A percentile compares a stretch with the other conserved stretches of the same genome.
Evolutionary conservation across 2,797 vertebrate genomes (phyloP).

Genomic region (Garrulus glandarius): DNA sequence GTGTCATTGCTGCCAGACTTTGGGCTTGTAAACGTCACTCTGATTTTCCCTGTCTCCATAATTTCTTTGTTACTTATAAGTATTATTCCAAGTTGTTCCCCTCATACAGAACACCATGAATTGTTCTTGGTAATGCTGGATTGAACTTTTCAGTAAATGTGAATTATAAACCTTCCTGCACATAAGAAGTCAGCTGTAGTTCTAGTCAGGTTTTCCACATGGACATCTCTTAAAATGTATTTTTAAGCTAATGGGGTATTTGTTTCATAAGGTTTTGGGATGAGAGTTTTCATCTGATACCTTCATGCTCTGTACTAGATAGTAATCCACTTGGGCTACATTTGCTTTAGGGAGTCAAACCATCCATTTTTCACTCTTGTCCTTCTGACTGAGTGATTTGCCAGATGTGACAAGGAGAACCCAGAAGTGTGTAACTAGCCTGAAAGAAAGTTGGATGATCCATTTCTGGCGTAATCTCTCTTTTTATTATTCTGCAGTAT

Average conservation of each 20-base stretch:
- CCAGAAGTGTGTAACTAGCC: neutral
- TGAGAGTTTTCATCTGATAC: neutral
- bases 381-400: constrained; percentile 22
- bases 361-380: constrained; percentile 14
- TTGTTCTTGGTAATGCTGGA: neutral
- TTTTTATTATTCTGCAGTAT: neutral
- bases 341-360: constrained; percentile 18
- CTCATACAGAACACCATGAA: neutral
- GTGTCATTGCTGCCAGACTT: neutral
- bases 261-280: constrained; percentile 14
- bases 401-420: constrained; percentile 1
- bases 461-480: neutral
- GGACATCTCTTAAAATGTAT: neutral
- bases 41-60: neutral
- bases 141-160: neutral
- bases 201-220: constrained; percentile 19
- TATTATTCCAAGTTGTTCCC: neutral
- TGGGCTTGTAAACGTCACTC: neutral
- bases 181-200: neutral
- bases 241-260: constrained; percentile 20
- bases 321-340: constrained; percentile 4
- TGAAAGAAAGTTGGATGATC: neutral
- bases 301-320: neutral
- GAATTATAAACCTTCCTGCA: constrained; percentile 30
- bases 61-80: neutral